phyloP scores from a whole-genome alignment of 2,797 vertebrate species.

The Rhabdophis nuchalis region DNA sequence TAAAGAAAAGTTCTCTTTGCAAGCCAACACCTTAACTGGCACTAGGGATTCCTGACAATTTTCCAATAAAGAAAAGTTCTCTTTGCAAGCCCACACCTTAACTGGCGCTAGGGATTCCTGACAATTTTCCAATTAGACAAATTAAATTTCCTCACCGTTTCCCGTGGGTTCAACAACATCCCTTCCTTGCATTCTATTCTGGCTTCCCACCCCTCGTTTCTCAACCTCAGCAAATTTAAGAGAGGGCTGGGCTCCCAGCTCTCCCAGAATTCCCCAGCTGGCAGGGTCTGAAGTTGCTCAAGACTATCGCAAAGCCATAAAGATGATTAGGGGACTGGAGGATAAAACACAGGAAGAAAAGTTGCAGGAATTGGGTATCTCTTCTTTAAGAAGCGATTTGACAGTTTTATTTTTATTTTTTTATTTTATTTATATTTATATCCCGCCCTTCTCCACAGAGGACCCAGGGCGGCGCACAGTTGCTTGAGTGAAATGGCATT shows the following conservation, averaged over 20 bases:
- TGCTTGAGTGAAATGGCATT: too few relatives aligned
- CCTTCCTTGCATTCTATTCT: neutral
- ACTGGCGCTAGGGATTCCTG: neutral
- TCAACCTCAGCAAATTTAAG: neutral
- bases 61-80: too few relatives aligned
- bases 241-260: neutral
- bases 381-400: too few relatives aligned
- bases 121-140: neutral
- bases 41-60: too few relatives aligned
- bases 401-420: too few relatives aligned
- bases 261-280: neutral
- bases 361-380: too few relatives aligned
- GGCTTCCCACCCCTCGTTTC: neutral
- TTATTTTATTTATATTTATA: too few relatives aligned
- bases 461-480: too few relatives aligned
- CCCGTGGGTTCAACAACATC: neutral
- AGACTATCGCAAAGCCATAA: neutral
- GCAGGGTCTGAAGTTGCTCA: neutral
- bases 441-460: too few relatives aligned
- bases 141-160: neutral
- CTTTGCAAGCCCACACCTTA: neutral
- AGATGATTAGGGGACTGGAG: neutral
- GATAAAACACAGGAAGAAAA: neutral
- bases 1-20: neutral
- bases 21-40: neutral